Base-by-base conservation (phyloP, 2,113 vertebrate genomes). In the Mustela nigripes region DNA sequence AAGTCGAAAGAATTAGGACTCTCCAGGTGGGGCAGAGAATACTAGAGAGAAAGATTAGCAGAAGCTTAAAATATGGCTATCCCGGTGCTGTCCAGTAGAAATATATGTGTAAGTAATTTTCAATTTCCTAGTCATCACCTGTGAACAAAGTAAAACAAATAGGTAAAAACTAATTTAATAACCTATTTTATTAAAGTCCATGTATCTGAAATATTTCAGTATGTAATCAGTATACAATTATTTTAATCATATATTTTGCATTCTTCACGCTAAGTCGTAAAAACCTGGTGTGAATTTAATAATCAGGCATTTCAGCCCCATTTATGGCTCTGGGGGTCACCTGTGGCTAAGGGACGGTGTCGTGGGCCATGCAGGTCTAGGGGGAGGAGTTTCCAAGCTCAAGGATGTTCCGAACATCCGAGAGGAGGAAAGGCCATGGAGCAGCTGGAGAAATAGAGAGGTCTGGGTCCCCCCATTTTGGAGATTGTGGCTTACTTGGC, bases 121-220 rank as follows among this genome's bases (percentile, higher is more conserved):
- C 76, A 45, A 58, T 76, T 58, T 80, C 84, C 81, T 56, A 53
- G 19, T 86, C 76, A 45, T 11, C 14, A 53, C 0, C 14, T 73
- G 14, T 60, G 88, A 92, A 83, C 69, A 50, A 62, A 28, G 39
- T 16, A 39, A 91, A 95, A 74, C 26, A 83, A 76, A 78, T 1
- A 73, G 56, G 74, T n/a, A 81, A 94, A 89, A 71, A 50, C 53
- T 11, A 67, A n/a, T 85, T 85, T 76, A 91, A 82, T 69, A 50
- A 58, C 56, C 18, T 28, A 42, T 79, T 89, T 82, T 62, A 79
- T 83, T 83, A 92, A 83, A 74, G 9, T 33, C 11, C 31, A 22
- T 24, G 7, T 76, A 28, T 80, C 9, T 50, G 53, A 97, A 96
- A 65, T 58, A 7, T 65, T 96, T 95, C 60, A 67, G 53, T 56